Evolutionary conservation across 1,140 invertebrate species (phyloP).

Genomic region (Heliconius hermathena): DNA sequence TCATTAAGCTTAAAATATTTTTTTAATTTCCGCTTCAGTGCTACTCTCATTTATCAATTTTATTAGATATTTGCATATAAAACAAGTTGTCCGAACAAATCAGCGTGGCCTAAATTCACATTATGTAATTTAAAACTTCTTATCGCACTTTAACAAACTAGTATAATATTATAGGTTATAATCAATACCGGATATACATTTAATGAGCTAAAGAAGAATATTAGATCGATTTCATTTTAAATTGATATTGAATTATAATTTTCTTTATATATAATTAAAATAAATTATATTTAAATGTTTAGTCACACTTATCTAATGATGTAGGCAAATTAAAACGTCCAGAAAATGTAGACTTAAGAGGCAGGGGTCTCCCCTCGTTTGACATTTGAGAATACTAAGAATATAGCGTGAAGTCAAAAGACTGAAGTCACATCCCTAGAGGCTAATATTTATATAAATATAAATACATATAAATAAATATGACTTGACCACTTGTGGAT

Average conservation of each 20-base stretch:
- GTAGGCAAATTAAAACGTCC: too few species aligned
- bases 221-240: background rate
- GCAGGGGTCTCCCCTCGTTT: too few species aligned
- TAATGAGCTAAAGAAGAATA: background rate
- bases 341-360: too few species aligned
- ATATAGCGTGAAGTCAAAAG: too few species aligned
- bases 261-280: background rate
- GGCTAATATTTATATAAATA: too few species aligned
- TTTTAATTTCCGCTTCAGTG: background rate
- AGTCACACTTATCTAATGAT: too few species aligned
- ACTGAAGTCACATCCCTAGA: too few species aligned
- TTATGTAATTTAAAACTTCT: slow-evolving; percentile 11
- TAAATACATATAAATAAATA: too few species aligned
- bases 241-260: background rate
- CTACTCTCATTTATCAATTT: background rate
- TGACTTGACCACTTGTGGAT: too few species aligned
- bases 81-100: slow-evolving; percentile 1
- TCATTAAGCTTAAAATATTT: background rate
- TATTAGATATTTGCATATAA: slow-evolving; percentile 5
- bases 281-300: too few species aligned
- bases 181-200: background rate
- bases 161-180: slow-evolving; percentile 1
- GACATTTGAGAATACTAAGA: too few species aligned
- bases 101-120: background rate
- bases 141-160: background rate